These are phyloP conservation scores for Hermaeophaga mercurialis DNA, from an alignment of 2,888 invertebrate species.

Conservation along the genomic window DNA sequence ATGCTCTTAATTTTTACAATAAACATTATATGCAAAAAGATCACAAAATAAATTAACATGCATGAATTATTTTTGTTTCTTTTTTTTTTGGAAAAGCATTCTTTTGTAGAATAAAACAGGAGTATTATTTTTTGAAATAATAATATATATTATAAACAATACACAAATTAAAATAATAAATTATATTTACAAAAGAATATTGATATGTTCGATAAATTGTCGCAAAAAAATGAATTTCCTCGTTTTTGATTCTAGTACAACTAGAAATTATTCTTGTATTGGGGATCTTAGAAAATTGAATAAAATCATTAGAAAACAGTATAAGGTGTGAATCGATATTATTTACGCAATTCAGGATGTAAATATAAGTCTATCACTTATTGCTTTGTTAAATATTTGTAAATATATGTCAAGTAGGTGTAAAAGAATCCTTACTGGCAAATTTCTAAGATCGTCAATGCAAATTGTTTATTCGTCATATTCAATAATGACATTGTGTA, in stretches of 20 bases:
- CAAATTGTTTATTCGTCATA: neutral
- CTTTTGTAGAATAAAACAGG: neutral
- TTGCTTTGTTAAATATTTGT: neutral
- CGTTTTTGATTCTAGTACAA: neutral
- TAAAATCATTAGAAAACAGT: too few relatives aligned
- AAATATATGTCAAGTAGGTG: neutral
- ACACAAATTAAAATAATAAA: neutral
- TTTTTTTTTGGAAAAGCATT: neutral
- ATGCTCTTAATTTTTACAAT: slow-evolving; percentile 7
- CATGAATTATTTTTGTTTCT: neutral
- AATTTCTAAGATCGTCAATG: slow-evolving; percentile 1
- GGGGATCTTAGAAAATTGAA: neutral
- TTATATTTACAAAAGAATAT: neutral
- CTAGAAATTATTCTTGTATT: neutral
- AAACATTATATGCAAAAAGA: neutral
- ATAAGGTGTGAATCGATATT: too few relatives aligned
- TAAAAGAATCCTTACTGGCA: neutral
- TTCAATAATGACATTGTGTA: slow-evolving; percentile 2
- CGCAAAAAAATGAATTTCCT: neutral
- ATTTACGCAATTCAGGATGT: too few relatives aligned
- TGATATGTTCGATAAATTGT: slow-evolving; percentile 1
- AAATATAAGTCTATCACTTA: too few relatives aligned
- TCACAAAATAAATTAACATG: neutral
- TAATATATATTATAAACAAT: neutral
- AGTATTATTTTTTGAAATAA: neutral